These are phyloP conservation scores for Kradibia gibbosae DNA, from an alignment of 1,140 invertebrate species.

Conservation along the genomic window DNA sequence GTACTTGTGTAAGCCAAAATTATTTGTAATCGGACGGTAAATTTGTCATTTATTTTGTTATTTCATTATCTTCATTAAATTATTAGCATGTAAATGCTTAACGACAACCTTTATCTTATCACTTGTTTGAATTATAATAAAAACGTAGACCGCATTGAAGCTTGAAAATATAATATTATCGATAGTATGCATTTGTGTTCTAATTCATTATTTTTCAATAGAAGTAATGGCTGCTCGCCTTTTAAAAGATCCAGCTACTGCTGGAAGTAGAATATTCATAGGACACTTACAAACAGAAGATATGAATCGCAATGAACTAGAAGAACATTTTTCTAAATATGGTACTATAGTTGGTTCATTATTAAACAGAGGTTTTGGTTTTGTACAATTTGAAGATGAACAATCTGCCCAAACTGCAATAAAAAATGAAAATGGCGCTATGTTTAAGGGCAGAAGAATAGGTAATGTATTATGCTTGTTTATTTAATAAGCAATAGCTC, in stretches of 20 bases:
- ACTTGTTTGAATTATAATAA: no score
- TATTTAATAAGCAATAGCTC: no score
- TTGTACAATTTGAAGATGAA: constrained; percentile 87
- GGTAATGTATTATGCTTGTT: constrained; percentile 59
- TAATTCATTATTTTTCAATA: not conserved
- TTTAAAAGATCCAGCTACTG: constrained; percentile 80
- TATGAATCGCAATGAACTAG: constrained; percentile 79
- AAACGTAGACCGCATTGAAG: no score
- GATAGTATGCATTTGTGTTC: no score
- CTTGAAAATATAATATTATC: no score
- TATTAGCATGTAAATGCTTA: no score
- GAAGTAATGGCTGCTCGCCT: constrained; percentile 65
- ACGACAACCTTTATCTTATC: no score
- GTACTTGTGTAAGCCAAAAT: no score
- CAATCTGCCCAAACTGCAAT: constrained; percentile 82
- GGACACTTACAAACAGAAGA: constrained; percentile 80
- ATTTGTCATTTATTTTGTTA: no score
- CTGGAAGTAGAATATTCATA: constrained; percentile 82
- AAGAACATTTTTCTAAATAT: constrained; percentile 82
- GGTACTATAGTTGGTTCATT: constrained; percentile 82
- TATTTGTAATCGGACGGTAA: no score
- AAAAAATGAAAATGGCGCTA: constrained; percentile 77
- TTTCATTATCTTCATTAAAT: no score
- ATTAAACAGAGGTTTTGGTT: constrained; percentile 86
- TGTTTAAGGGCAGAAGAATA: constrained; percentile 79